Evolutionary conservation across 2,797 vertebrate species (phyloP), one percentile per base, ranked within the genome.

Genomic region (Tolypeutes matacus): DNA sequence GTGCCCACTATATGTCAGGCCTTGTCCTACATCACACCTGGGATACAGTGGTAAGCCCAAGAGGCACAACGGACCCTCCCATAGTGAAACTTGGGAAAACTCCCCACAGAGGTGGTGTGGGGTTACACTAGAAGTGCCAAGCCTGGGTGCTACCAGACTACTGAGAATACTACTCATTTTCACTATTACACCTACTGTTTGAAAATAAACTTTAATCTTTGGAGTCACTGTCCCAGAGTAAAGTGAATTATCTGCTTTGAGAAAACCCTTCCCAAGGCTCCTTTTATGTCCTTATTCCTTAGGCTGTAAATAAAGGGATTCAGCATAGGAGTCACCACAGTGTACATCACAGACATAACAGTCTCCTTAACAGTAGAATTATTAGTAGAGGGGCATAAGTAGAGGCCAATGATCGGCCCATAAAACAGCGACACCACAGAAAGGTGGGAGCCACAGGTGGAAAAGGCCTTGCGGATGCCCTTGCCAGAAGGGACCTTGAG

Each of bases 291-390:
- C 12, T 64, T 23, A 51, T 97, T 97, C 31, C 96, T 97, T 46
- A 97, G 88, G 36, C 95, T 97, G 14, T 97, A 96, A 18, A 97
- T 97, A 27, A 97, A 96, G 20, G 97, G 94, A 11, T 96, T 97
- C 49, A 97, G 76, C 95, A 97, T 95, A 5, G 96, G 97, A 0
- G 96, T 97, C 34, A 97, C 90, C 49, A 96, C 62, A 11, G 89
- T 97, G 86, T 97, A 97, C 94, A 97, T 95, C 18, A 97, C 39
- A 42, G 95, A 90, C 87, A 96, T 91, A 39, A 89, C 60, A 15
- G 67, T 96, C 42, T 96, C 89, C 49, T 95, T 97, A 7, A 91
- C 10, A 11, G 89, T 76, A 15, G 96, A 89, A 49, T 83, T 95
- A 62, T 64, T 53, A 51, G 89, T 10, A 25, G 84, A 96, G 2